Conservation (phyloP, 2,888 invertebrate species). For the Watsonalla cultraria region DNA sequence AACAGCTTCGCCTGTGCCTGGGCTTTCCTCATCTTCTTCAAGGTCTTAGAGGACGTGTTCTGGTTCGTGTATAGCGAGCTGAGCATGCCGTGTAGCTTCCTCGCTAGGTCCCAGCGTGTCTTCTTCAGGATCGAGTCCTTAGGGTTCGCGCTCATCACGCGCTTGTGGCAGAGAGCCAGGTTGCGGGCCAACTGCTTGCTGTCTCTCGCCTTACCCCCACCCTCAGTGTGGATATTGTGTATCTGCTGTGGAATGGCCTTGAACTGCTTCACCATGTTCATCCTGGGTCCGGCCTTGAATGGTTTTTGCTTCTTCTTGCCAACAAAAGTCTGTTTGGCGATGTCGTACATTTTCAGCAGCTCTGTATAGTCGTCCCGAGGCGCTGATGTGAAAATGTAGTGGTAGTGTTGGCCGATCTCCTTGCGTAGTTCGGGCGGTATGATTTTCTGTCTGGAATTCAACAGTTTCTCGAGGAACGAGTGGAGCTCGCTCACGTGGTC, state of each 20-base stretch:
- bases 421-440: constrained; percentile 59
- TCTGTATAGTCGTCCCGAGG: constrained; percentile 60
- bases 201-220: constrained; percentile 4
- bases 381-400: constrained; percentile 68
- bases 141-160: constrained; percentile 33
- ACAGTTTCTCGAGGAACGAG: constrained; percentile 47
- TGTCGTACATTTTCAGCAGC: constrained; percentile 47
- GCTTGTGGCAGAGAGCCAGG: constrained; percentile 37
- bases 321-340: constrained; percentile 16
- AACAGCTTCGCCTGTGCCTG: constrained; percentile 51
- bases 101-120: constrained; percentile 31
- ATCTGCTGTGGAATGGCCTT: constrained; percentile 28
- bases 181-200: constrained; percentile 17
- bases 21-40: constrained; percentile 50
- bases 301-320: constrained; percentile 31
- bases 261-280: constrained; percentile 24
- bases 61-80: constrained; percentile 30
- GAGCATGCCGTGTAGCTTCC: constrained; percentile 41
- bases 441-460: constrained; percentile 39
- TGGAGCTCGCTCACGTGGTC: constrained; percentile 64
- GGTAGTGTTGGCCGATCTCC: constrained; percentile 73
- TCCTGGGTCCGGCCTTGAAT: constrained; percentile 26
- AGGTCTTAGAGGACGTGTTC: constrained; percentile 35
- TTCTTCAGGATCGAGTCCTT: constrained; percentile 35
- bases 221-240: constrained; percentile 17